Evolutionary conservation across 2,113 vertebrate genomes (phyloP), one percentile per base, ranked within the genome.

Genomic region (Oryzias curvinotus): DNA sequence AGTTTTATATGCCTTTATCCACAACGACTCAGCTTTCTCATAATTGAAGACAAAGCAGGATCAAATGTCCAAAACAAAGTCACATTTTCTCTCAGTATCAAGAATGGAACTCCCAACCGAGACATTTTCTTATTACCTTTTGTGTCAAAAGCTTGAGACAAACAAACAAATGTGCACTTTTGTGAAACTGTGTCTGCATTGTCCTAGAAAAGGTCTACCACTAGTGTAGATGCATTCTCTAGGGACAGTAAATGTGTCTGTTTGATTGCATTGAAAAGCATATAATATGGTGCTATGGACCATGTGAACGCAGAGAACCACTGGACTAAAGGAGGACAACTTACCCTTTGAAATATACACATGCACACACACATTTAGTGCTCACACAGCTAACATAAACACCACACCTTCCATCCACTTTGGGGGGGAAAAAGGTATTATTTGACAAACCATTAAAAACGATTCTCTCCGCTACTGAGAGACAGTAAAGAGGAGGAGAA

Each of bases 401-500:
- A 73, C 57, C 5, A 67, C 85, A 78, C 81, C 65, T 56, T 79
- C 74, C 77, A 83, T 76, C 71, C 85, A 88, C 74, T 83, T 82
- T 85, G 76, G 76, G 77, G 73, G 70, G 78, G 77, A 86, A 79
- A 83, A 81, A 83, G 57, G 82, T 77, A 88, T 85, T 88, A 87
- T 88, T 88, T 88, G 85, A 87, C 85, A 84, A 88, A 85, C 83
- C 88, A 84, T 88, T 85, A 82, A 83, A 90, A 88, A 77, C 81
- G 82, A 88, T 88, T 88, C 57, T 85, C 74, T 82, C 81, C 84
- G 86, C 83, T 83, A 85, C 73, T 64, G 77, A 84, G 70, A 85
- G 78, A 84, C 83, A 85, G 73, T 68, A 51, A 51, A 56, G 71
- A 53, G 67, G 61, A 46, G 25, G 46, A 53, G 65, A 47, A 55